Evolutionary conservation across 2,797 vertebrate species (phyloP).

Genomic region (Eremophila alpestris): DNA sequence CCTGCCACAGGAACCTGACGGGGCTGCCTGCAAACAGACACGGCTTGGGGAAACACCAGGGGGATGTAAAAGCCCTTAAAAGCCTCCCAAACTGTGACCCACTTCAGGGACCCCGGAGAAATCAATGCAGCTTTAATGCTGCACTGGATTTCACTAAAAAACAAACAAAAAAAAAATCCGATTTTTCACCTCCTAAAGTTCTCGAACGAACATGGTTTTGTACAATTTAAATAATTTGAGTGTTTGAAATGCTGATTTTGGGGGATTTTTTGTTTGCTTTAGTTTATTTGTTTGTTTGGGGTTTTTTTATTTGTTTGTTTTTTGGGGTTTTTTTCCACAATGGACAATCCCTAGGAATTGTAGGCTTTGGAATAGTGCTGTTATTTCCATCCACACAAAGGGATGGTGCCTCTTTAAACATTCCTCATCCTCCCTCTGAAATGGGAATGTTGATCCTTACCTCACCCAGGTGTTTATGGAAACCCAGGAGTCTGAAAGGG

Average conservation of each 20-base stretch:
- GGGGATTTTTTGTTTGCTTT: no score
- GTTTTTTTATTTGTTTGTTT: neutral
- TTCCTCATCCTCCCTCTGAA: rapidly evolving
- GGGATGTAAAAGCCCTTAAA: slow-evolving; percentile 18
- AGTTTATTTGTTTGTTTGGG: no score
- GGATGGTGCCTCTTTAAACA: no score
- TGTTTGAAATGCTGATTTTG: neutral
- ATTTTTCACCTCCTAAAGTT: neutral
- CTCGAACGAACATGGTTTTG: rapidly evolving
- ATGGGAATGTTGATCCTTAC: rapidly evolving
- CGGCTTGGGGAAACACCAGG: neutral
- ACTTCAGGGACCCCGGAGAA: neutral
- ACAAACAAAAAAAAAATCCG: no score
- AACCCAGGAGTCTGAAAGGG: neutral
- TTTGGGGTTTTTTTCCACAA: neutral
- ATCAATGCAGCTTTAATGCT: neutral
- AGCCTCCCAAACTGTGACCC: slow-evolving; percentile 17
- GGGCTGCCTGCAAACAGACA: neutral
- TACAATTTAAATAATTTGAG: neutral
- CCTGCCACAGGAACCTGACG: rapidly evolving
- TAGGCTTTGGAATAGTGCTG: rapidly evolving
- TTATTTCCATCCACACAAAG: neutral
- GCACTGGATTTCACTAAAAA: neutral
- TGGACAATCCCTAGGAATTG: rapidly evolving
- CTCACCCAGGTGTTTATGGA: rapidly evolving